phyloP scores from a whole-genome alignment of 2,113 vertebrate genomes.

The Cepphus grylle region DNA sequence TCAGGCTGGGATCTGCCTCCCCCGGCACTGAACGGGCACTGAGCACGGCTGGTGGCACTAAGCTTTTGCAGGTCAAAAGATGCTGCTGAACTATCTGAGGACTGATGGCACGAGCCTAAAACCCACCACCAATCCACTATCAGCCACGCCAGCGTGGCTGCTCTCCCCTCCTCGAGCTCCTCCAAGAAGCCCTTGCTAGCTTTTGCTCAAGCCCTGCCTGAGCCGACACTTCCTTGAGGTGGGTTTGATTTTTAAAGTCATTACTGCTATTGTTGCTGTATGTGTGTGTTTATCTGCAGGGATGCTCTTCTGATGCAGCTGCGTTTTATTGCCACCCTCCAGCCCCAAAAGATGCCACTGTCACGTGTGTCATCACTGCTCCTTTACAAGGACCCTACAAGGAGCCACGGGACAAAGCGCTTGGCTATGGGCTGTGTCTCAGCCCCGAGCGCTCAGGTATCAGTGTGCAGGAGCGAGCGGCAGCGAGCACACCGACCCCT shows the following conservation, averaged over 20 bases:
- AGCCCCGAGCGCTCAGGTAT: fast-evolving
- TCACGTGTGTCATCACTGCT: neutral
- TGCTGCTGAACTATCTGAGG: neutral
- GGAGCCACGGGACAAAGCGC: neutral
- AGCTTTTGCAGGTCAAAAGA: neutral
- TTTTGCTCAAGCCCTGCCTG: neutral
- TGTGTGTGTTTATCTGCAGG: neutral
- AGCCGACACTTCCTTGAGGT: neutral
- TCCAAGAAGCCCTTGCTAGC: neutral
- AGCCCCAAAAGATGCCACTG: neutral
- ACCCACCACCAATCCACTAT: neutral
- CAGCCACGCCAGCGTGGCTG: fast-evolving
- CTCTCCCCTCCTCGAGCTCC: neutral
- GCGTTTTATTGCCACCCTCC: neutral
- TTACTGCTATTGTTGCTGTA: neutral
- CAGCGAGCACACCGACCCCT: fast-evolving
- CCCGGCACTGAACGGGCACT: neutral
- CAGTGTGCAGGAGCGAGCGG: fast-evolving
- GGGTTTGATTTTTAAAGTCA: neutral
- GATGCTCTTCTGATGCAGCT: neutral
- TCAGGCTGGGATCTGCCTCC: neutral
- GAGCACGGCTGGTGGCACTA: neutral
- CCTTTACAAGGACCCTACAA: neutral
- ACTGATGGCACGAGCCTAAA: neutral
- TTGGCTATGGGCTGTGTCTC: neutral